Base-by-base conservation (phyloP, 2,113 vertebrate genomes). In the Sander lucioperca region DNA sequence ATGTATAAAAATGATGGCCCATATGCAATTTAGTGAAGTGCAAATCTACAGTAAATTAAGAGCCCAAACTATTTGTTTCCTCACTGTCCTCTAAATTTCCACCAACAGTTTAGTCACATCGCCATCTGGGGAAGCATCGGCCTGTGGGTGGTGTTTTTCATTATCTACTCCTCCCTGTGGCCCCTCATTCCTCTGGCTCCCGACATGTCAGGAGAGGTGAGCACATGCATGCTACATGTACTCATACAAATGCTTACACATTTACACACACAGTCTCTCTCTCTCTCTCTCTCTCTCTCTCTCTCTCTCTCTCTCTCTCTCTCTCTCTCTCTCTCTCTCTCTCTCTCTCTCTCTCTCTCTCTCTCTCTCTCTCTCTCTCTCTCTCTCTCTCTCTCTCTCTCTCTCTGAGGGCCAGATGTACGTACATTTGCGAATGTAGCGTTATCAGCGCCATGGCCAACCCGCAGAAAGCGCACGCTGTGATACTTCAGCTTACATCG, bases 201-300 rank as follows among this genome's bases (percentile, higher is more conserved):
- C 1, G 98, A 99, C 91, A 99, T 99, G 97, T 99, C 98, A 51
- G 98, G 98, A 95, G 97, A 99, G 98, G 98, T 99, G 98, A 96
- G 83, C 79, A 56, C 58, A 59, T 39, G 13, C 57, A 63, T 45
- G 8, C 43, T 6, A 18, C 80, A 62, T 64, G 58, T 53, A 6
- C 63, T 56, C 54, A 18, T 12, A 79, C 67, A 64, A 69, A 82
- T 23, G 15, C 71, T 51, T 39, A 59, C 71, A 66, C 43, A 39
- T 57, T 13, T 15, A 59, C 69, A 57, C 45, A 54, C 33, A 27
- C 53, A 48, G 56, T 7, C 25, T 11, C 2, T 10, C 39, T 43
- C 2, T 11, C 39, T 43, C 10, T 11, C 39, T 43, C 2, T 43
- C 9, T 14, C 21, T 0, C 15, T 50, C 48, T 23, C 45, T 36